Base-by-base conservation (phyloP, 2,113 vertebrate genomes). In the Synodontis membranacea region DNA sequence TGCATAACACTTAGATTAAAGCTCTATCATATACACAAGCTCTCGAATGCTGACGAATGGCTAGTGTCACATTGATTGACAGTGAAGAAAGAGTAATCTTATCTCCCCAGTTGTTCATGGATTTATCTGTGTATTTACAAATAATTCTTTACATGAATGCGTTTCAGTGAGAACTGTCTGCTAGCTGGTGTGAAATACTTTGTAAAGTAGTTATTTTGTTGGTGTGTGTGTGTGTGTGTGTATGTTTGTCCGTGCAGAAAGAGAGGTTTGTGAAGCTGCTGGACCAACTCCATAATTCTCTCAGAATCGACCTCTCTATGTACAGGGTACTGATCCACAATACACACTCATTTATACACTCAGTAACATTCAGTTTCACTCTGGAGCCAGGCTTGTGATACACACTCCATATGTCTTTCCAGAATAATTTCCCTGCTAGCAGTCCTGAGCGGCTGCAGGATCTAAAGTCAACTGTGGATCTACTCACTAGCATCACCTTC, bases 381-480 rank as follows among this genome's bases (percentile, higher is more conserved):
- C 76, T 70, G n/a, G 52, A 58, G 10, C 52, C 78, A 28, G 23
- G 34, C 5, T 42, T 39, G 14, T 80, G 34, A 80, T 75, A 62
- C 56, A 58, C 80, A 74, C 39, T 70, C 25, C 52, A 7, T 80
- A 58, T 87, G 37, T 85, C 34, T 76, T 88, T 88, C 86, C 91
- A 99, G 98, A 99, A 99, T 91, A 99, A 99, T 90, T 99, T 99
- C 84, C 98, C 98, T 34, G 98, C 98, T 92, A 99, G 98, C 93
- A 99, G 97, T 88, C 97, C 97, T 0, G 98, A 99, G 90, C 93
- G 98, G 86, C 94, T 99, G 50, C 98, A 99, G 93, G 98, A 99
- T 89, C 96, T 99, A 75, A 99, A 99, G 91, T 99, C 98, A 79
- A 99, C 98, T 0, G 98, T 99, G 88, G 98, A 99, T 93, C 96